These are phyloP conservation scores for Drosophila emarginata DNA, from an alignment of 2,888 invertebrate genomes.

Conservation along the genomic window DNA sequence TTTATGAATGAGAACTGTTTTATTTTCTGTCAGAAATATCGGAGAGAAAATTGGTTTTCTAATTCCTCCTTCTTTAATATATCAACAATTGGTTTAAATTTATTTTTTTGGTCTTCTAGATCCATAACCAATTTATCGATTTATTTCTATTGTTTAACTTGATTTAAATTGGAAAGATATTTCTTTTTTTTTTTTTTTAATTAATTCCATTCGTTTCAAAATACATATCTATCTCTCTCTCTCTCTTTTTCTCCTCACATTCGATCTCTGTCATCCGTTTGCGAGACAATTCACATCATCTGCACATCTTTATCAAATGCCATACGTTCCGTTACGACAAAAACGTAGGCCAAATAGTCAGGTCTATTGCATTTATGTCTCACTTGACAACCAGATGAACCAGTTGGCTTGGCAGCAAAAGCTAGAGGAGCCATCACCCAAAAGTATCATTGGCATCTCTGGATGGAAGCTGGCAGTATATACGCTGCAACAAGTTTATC, in stretches of 20 bases:
- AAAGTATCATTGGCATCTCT: constrained; percentile 24
- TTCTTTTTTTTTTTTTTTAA: background rate
- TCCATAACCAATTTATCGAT: too few relatives aligned
- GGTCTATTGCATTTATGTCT: constrained; percentile 19
- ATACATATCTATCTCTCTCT: background rate
- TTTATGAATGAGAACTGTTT: too few relatives aligned
- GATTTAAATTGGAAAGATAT: background rate
- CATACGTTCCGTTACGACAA: background rate
- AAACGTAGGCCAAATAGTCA: background rate
- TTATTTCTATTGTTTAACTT: too few relatives aligned
- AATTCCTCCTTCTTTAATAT: too few relatives aligned
- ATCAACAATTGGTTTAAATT: too few relatives aligned
- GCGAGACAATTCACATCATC: background rate
- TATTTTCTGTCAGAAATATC: too few relatives aligned
- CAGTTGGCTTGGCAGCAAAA: constrained; percentile 34
- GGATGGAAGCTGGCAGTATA: constrained; percentile 8
- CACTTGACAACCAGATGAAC: constrained; percentile 43
- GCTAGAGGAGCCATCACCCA: constrained; percentile 20
- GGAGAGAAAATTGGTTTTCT: too few relatives aligned
- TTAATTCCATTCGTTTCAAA: background rate
- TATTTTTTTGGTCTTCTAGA: too few relatives aligned
- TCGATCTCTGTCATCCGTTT: too few relatives aligned
- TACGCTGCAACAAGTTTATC: constrained; percentile 7
- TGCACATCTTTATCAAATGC: constrained; percentile 10
- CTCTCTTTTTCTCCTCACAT: background rate